These are phyloP conservation scores for Drosophila vallismaia DNA, from an alignment of 2,888 invertebrate species.

Conservation along the genomic window DNA sequence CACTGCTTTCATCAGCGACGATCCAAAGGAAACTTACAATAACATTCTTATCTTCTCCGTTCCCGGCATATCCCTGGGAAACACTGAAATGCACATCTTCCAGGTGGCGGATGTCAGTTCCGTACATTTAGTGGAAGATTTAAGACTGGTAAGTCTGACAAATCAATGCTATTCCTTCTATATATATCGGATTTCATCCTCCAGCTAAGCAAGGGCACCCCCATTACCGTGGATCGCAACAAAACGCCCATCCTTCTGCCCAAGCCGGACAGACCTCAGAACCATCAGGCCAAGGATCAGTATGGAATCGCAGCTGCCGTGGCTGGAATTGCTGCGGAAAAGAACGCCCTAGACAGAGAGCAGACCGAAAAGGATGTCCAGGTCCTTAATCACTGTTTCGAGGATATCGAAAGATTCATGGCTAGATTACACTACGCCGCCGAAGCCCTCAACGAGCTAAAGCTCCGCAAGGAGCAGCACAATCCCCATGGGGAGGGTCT, in stretches of 20 bases:
- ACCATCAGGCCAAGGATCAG: constrained; percentile 77
- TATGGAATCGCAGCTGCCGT: constrained; percentile 80
- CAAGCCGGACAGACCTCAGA: constrained; percentile 54
- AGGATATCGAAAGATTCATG: constrained; percentile 99
- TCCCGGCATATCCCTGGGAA: constrained; percentile 87
- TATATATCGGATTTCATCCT: constrained; percentile 45
- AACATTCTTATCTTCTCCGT: constrained; percentile 99
- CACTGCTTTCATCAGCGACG: constrained; percentile 97
- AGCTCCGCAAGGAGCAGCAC: constrained; percentile 89
- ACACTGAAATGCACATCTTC: constrained; percentile 98
- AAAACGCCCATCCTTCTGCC: constrained; percentile 70
- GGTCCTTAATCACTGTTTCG: constrained; percentile 98
- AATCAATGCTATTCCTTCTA: background rate
- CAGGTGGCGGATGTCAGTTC: constrained; percentile 93
- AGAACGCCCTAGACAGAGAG: constrained; percentile 94
- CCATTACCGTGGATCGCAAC: constrained; percentile 84
- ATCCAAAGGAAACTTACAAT: constrained; percentile 98
- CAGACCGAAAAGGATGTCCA: constrained; percentile 97
- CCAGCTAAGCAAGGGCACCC: constrained; percentile 86
- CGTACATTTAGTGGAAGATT: constrained; percentile 92
- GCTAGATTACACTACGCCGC: constrained; percentile 98
- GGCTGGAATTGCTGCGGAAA: constrained; percentile 87
- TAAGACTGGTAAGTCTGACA: constrained; percentile 84
- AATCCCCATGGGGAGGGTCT: constrained; percentile 93
- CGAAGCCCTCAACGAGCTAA: constrained; percentile 96